Percentiles rank a stretch among this genome's conserved stretches.
These are phyloP conservation scores for Taeniopygia guttata DNA, from an alignment of 2,797 vertebrate genomes.

Conservation along the genomic window DNA sequence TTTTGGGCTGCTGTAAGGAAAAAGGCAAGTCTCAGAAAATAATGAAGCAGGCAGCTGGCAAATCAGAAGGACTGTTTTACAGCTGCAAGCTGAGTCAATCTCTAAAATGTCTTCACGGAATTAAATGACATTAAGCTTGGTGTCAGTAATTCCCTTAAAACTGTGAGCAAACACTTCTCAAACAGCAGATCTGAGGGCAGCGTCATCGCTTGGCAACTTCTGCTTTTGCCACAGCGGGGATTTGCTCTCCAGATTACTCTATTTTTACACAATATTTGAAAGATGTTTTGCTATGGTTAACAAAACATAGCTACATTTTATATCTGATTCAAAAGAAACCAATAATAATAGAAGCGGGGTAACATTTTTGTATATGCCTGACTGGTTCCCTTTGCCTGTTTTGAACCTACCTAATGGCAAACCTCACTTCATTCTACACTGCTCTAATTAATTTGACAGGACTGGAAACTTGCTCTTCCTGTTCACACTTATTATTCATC, in stretches of 20 bases:
- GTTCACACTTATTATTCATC: constrained; percentile 72
- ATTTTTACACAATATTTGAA: not conserved
- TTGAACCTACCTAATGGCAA: constrained; percentile 67
- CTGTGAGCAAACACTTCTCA: not conserved
- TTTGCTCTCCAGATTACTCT: not conserved
- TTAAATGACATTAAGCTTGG: constrained; percentile 23
- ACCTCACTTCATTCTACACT: constrained; percentile 58
- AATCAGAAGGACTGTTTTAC: not conserved
- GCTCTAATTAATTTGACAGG: constrained; percentile 75
- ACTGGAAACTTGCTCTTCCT: constrained; percentile 74
- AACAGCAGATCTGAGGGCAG: not conserved
- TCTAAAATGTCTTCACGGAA: not conserved
- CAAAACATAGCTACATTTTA: constrained; percentile 1
- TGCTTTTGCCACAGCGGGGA: not conserved
- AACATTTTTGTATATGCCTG: constrained; percentile 37
- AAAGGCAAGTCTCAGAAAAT: not conserved
- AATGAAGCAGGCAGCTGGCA: not conserved
- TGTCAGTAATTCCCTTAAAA: constrained; percentile 32
- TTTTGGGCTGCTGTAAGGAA: constrained; percentile 21
- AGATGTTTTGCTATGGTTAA: not conserved
- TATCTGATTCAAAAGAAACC: not conserved
- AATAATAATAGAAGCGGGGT: not conserved
- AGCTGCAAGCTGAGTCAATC: constrained; percentile 12
- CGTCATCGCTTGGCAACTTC: not conserved
- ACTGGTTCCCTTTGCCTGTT: constrained; percentile 58